phyloP scores from a whole-genome alignment of 2,113 vertebrate genomes.

The Phaetusa simplex region DNA sequence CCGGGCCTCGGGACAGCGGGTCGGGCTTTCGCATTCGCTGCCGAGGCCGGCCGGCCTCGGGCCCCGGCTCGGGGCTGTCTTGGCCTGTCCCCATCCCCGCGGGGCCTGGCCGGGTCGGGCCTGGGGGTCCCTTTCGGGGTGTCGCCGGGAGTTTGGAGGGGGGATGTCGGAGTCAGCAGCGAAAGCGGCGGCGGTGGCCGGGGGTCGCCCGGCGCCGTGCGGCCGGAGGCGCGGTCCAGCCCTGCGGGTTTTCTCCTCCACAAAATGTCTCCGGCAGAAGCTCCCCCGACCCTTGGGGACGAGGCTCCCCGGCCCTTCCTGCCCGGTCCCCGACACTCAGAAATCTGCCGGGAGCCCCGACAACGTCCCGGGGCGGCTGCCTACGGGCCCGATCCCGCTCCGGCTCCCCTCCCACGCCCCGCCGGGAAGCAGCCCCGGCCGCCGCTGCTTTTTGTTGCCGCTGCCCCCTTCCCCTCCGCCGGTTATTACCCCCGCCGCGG shows the following conservation, averaged over 20 bases:
- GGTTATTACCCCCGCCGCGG: too few relatives aligned
- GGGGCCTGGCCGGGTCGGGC: background rate
- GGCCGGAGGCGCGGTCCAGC: background rate
- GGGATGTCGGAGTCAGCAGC: background rate
- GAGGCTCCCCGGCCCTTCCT: background rate
- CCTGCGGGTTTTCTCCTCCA: background rate
- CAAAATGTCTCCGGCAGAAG: background rate
- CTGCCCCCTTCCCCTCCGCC: background rate
- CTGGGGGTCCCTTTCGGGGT: background rate
- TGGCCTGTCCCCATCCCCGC: background rate
- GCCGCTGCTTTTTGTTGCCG: background rate
- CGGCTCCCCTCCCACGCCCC: background rate
- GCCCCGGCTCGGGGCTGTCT: background rate
- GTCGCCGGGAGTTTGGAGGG: background rate
- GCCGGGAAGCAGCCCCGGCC: background rate
- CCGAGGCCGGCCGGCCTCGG: background rate
- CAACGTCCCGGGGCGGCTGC: background rate
- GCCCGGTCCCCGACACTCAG: background rate
- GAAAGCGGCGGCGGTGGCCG: background rate
- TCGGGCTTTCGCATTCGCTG: background rate
- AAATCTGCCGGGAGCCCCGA: background rate
- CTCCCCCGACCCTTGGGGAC: background rate
- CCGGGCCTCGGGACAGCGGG: background rate
- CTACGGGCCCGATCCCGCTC: background rate
- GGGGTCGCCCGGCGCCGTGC: background rate